Base-by-base conservation (phyloP, 1,140 invertebrate genomes). In the Caenorhabditis latens region DNA sequence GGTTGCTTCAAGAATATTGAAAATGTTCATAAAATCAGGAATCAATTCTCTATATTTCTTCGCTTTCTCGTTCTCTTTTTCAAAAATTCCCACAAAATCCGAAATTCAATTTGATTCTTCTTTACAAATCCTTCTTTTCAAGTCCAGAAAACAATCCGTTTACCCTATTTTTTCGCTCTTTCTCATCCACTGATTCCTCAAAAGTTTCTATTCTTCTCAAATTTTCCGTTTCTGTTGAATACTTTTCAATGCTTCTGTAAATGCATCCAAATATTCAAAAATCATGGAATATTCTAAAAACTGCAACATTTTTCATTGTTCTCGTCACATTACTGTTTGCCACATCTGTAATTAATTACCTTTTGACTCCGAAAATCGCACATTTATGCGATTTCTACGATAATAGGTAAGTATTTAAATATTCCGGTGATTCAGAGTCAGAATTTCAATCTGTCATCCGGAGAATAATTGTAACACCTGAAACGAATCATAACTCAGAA, bases 111-210 rank as follows among this genome's bases (percentile, higher is more conserved):
- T 63, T 63, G 11, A 24, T 14, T 21, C 21, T 13, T 24, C 21
- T 32, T 7, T 11, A 63, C 8, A 13, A 21, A 32, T n/a, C n/a
- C 8, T 63, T 63, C 32, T 63, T 63, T 63, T 63, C 21, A 63
- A 71, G 42, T 71, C 42, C 65, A 71, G 13, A 71, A 71, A 71
- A 71, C 65, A 71, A 71, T 71, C 65, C 65, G 65, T 71, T 71
- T 71, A 71, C 65, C 40, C 65, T 46, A 19, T 63, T 32, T 46
- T 13, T 46, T 46, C 32, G 32, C 32, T 32, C 32, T 46, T 43
- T n/a, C 65, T 32, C 42, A 14, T 71, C 24, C 11, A 4, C 61
- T 40, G 21, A 53, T 53, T 63, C 24, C 19, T n/a, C 65, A 71
- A 71, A 71, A 46, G 65, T 71, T 71, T 71, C 65, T 43, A 43